Evolutionary conservation across 2,888 invertebrate species (phyloP).

Genomic region (Ceriagrion tenellum): DNA sequence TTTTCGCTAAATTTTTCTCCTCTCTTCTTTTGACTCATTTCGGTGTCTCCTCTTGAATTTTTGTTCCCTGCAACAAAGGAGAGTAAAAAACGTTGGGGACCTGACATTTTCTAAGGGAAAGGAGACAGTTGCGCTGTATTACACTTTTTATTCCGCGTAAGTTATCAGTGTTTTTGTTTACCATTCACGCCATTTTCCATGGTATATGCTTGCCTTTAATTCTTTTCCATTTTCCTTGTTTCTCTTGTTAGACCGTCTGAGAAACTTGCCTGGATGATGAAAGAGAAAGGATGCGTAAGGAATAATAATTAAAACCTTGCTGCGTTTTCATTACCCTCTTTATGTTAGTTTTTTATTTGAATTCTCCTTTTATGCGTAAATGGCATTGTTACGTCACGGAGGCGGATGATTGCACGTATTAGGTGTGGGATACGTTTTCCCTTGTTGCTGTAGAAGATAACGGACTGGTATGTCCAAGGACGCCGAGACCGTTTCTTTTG

Average conservation of each 20-base stretch:
- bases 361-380: background rate
- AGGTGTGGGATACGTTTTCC: background rate
- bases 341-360: background rate
- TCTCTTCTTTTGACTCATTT: background rate
- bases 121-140: background rate
- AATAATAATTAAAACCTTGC: background rate
- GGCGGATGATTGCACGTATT: background rate
- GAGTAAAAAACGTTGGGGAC: background rate
- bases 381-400: background rate
- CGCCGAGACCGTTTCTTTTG: conserved; percentile 15
- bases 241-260: background rate
- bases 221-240: background rate
- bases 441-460: background rate
- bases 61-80: background rate
- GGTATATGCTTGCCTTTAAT: background rate
- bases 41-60: background rate
- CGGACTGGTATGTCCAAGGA: conserved; percentile 1
- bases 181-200: background rate
- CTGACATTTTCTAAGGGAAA: background rate
- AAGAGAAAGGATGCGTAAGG: background rate
- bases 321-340: background rate
- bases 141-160: background rate
- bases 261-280: background rate
- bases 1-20: too few species aligned
- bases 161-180: background rate